Evolutionary conservation across 2,113 vertebrate species (phyloP), one percentile per base, ranked within the genome.

Genomic region (Misgurnus anguillicaudatus): DNA sequence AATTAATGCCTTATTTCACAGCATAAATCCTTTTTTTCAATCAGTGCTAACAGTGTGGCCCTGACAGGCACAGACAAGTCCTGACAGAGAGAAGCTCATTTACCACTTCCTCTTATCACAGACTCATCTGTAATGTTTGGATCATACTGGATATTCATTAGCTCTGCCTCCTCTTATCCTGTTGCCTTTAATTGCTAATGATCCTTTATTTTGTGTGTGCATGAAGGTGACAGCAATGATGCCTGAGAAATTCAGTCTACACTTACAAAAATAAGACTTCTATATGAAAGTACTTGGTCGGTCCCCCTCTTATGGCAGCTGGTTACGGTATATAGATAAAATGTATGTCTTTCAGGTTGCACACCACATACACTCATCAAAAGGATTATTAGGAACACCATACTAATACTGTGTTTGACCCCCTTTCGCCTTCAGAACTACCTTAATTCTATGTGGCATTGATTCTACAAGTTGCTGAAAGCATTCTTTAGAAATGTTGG

Each of bases 11-110:
- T 82, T 84, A 89, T 87, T 89, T 85, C 83, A 88, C 47, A 41
- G 86, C 83, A 81, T 87, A 88, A 90, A 87, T 85, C 77, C 86
- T 87, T 88, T 88, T 87, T 86, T 86, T 78, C 84, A 89, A 90
- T 90, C 87, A 89, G 87, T 64, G 68, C 0, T 88, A 89, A 91
- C 85, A 58, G 82, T 45, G 53, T 19, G 13, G 70, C 71, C 65
- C 69, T 42, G 38, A 17, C n/a, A 57, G 53, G 61, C 64, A 21
- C 5, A 19, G 48, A 45, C 21, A 39, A 75, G 74, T 76, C 65
- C 67, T 73, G 75, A 82, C 80, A 69, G 51, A 80, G 77, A 41
- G 75, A 63, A 75, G 48, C 64, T 86, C 70, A 81, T 84, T 85
- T 86, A 80, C 73, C 63, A 79, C 71, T 85, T 83, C 74, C 82